A percentile compares a stretch with the other conserved stretches of the same genome.
Conservation (phyloP, 2,113 vertebrate species). For the Rhea pennata region DNA sequence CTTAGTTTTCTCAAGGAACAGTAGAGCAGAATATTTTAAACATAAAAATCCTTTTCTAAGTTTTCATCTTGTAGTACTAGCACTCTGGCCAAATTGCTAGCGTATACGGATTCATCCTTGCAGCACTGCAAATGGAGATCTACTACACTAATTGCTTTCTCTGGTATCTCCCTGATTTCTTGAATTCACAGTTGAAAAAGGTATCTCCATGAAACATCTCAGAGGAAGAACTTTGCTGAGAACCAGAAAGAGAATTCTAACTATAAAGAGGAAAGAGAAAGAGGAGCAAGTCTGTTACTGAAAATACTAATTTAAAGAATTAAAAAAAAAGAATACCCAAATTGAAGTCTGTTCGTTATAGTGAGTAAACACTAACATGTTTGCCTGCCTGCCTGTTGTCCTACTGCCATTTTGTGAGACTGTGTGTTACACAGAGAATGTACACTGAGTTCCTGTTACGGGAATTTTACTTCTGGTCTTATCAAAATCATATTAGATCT, state of each 20-base stretch:
- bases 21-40: neutral
- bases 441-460: neutral
- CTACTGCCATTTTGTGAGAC: neutral
- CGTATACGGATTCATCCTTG: neutral
- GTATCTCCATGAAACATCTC: neutral
- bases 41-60: neutral
- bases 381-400: neutral
- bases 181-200: neutral
- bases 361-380: neutral
- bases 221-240: neutral
- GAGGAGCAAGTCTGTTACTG: neutral
- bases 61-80: neutral
- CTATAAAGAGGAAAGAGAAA: neutral
- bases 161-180: neutral
- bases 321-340: neutral
- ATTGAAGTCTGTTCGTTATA: neutral
- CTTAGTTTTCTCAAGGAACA: neutral
- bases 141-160: too few relatives aligned
- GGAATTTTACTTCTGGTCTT: neutral
- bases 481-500: slow-evolving; percentile 8
- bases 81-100: neutral
- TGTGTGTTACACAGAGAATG: neutral
- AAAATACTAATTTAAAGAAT: neutral
- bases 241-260: neutral
- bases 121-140: neutral